phyloP scores from a whole-genome alignment of 2,113 vertebrate genomes.

The Micromys minutus region DNA sequence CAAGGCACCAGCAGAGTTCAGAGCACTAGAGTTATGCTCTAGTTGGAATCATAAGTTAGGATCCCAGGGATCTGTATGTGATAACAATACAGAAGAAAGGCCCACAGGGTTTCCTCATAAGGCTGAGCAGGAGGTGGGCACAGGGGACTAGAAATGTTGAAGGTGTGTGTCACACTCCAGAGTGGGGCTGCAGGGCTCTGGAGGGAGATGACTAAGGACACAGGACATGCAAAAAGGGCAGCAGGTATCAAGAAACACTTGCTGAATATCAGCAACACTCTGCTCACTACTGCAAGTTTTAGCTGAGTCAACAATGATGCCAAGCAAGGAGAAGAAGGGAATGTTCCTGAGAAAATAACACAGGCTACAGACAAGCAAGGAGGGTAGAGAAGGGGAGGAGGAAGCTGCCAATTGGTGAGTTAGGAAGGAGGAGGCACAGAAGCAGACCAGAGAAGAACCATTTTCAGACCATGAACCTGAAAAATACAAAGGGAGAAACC shows the following conservation, averaged over 20 bases:
- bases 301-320: not conserved
- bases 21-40: rapidly evolving
- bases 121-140: not conserved
- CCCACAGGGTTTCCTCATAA: not conserved
- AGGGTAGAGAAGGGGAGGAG: not conserved
- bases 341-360: not conserved
- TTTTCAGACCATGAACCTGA: no score
- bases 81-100: not conserved
- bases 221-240: not conserved
- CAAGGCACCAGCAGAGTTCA: not conserved
- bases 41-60: not conserved
- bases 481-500: not conserved
- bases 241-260: not conserved
- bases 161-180: not conserved
- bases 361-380: no score
- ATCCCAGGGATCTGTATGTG: not conserved
- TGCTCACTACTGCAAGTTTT: no score
- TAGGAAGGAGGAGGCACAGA: no score
- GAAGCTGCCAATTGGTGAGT: not conserved
- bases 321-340: no score
- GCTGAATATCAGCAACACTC: not conserved
- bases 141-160: not conserved
- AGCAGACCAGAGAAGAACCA: not conserved
- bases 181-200: not conserved
- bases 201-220: not conserved